These are phyloP conservation scores for Volucella zonaria DNA, from an alignment of 2,888 invertebrate genomes.

Conservation along the genomic window DNA sequence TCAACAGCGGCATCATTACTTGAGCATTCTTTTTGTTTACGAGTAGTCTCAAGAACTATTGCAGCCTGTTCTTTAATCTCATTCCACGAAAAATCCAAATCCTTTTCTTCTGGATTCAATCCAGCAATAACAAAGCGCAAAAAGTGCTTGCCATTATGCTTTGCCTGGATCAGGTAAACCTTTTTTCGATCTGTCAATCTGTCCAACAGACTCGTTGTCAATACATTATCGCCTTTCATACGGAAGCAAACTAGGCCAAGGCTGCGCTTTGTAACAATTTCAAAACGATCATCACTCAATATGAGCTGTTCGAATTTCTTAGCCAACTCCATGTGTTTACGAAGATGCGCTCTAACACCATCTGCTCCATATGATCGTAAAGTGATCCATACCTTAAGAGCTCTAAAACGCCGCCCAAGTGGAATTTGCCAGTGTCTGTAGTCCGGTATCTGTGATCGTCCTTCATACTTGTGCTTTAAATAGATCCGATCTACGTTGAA, in stretches of 20 bases:
- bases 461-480: slow-evolving; percentile 88
- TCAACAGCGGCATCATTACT: not conserved
- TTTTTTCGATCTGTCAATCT: slow-evolving; percentile 89
- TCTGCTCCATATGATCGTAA: slow-evolving; percentile 91
- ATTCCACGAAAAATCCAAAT: slow-evolving; percentile 89
- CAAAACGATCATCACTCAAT: slow-evolving; percentile 88
- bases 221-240: slow-evolving; percentile 88
- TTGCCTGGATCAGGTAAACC: slow-evolving; percentile 92
- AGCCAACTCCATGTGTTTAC: slow-evolving; percentile 89
- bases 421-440: slow-evolving; percentile 92
- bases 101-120: slow-evolving; percentile 86
- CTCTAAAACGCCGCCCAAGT: slow-evolving; percentile 92
- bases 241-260: slow-evolving; percentile 96
- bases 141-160: slow-evolving; percentile 87
- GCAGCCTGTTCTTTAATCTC: slow-evolving; percentile 87
- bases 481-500: slow-evolving; percentile 96
- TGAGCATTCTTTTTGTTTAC: not conserved
- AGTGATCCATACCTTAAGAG: slow-evolving; percentile 97
- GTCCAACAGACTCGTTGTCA: slow-evolving; percentile 88
- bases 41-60: slow-evolving; percentile 75
- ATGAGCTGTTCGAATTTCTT: slow-evolving; percentile 90
- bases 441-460: slow-evolving; percentile 84
- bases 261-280: slow-evolving; percentile 88
- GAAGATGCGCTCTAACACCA: slow-evolving; percentile 90
- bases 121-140: slow-evolving; percentile 93